phyloP scores from a whole-genome alignment of 2,113 vertebrate genomes.

The Thalassarche chlororhynchos region DNA sequence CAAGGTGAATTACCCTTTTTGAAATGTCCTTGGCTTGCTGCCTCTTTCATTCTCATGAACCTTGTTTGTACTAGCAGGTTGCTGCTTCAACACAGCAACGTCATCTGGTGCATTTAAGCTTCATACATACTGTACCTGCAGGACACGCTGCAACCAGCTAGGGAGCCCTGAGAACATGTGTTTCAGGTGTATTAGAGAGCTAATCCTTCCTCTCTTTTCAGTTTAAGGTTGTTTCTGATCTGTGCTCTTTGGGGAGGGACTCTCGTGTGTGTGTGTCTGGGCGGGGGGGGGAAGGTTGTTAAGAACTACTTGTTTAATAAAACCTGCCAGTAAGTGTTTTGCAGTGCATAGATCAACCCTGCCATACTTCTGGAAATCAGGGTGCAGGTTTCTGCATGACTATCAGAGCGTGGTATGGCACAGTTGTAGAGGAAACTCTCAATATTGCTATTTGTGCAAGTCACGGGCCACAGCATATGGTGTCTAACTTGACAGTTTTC shows the following conservation, averaged over 20 bases:
- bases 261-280: not conserved
- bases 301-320: not conserved
- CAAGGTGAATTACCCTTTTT: not conserved
- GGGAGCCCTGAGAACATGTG: not conserved
- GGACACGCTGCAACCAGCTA: not conserved
- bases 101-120: not conserved
- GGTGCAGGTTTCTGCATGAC: not conserved
- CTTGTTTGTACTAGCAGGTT: not conserved
- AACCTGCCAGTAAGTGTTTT: not conserved
- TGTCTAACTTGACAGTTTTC: not conserved
- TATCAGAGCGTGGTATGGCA: not conserved
- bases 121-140: not conserved
- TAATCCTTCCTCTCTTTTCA: not conserved
- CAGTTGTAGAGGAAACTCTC: not conserved
- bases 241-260: not conserved
- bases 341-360: not conserved
- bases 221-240: not conserved
- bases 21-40: not conserved
- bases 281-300: not conserved
- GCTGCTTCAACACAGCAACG: not conserved
- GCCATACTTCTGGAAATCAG: not conserved
- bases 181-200: not conserved
- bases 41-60: not conserved
- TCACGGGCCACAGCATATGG: not conserved
- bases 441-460: not conserved